Evolutionary conservation across 2,888 invertebrate genomes (phyloP).

Genomic region (Drosophila barbarae): DNA sequence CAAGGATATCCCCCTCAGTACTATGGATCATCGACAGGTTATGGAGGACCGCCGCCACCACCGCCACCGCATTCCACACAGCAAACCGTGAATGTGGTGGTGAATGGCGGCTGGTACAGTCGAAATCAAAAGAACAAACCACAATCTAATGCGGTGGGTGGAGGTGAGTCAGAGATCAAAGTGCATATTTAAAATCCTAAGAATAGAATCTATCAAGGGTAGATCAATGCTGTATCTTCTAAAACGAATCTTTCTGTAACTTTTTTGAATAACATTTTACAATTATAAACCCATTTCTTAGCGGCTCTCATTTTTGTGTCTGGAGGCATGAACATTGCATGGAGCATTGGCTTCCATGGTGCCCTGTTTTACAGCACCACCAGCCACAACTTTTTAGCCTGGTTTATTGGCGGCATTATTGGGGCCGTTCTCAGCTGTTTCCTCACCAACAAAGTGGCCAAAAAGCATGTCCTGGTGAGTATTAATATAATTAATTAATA

Average conservation of each 20-base stretch:
- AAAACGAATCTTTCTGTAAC: neutral
- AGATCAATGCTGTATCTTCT: neutral
- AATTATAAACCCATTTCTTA: neutral
- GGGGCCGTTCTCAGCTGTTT: slow-evolving; percentile 64
- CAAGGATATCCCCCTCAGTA: slow-evolving; percentile 36
- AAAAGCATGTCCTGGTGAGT: slow-evolving; percentile 66
- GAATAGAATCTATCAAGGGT: neutral
- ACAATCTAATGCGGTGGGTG: slow-evolving; percentile 56
- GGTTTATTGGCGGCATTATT: slow-evolving; percentile 75
- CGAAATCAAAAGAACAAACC: slow-evolving; percentile 56
- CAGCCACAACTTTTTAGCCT: slow-evolving; percentile 55
- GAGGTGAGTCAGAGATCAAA: slow-evolving; percentile 45
- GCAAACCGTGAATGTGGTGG: slow-evolving; percentile 6
- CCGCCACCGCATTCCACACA: slow-evolving; percentile 1
- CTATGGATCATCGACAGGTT: slow-evolving; percentile 16
- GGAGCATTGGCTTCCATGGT: slow-evolving; percentile 54
- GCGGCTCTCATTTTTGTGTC: slow-evolving; percentile 60
- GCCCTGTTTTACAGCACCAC: accelerated
- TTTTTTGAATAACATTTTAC: neutral
- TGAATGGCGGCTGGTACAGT: slow-evolving; percentile 40
- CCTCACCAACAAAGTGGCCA: slow-evolving; percentile 59
- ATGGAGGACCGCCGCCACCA: slow-evolving; percentile 8
- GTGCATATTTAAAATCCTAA: neutral
- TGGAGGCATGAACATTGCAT: slow-evolving; percentile 75
- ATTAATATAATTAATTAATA: too few species aligned